Evolutionary conservation across 2,797 vertebrate species (phyloP).

Genomic region (Etheostoma perlongum): DNA sequence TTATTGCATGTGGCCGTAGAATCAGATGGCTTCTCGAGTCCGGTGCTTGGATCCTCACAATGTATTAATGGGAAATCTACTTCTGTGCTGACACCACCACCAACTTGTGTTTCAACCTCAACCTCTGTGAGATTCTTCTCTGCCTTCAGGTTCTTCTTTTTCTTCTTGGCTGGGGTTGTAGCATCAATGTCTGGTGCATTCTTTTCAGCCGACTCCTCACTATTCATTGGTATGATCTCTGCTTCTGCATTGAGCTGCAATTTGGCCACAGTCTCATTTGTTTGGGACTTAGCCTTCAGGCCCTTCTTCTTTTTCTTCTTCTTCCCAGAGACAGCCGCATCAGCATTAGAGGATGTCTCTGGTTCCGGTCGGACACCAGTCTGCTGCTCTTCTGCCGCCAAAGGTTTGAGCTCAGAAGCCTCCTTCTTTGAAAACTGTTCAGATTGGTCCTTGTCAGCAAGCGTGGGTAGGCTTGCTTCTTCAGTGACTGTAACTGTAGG

Average conservation of each 20-base stretch:
- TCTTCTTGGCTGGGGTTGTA: conserved; percentile 21
- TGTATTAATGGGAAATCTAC: not conserved
- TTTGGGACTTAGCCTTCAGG: not conserved
- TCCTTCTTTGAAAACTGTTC: not conserved
- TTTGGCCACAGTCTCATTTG: not conserved
- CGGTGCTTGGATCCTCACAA: not conserved
- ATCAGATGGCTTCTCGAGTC: not conserved
- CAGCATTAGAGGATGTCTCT: not conserved
- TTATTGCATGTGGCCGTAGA: conserved; percentile 12
- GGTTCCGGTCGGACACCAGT: not conserved
- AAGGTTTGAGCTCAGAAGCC: not conserved
- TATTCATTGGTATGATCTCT: not conserved
- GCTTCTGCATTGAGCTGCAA: not conserved
- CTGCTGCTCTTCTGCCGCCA: conserved; percentile 3
- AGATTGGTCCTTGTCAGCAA: not conserved
- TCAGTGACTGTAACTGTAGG: conserved; percentile 23
- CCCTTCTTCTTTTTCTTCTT: conserved; percentile 33
- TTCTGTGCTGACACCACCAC: not conserved
- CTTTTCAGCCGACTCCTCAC: not conserved
- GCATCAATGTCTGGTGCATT: not conserved
- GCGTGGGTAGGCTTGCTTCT: not conserved
- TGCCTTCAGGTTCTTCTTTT: conserved; percentile 8
- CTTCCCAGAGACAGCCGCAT: not conserved
- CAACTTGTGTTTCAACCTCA: not conserved
- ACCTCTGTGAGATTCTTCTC: not conserved